Evolutionary conservation across 2,888 invertebrate genomes (phyloP).

Genomic region (Ophion ventricosus): DNA sequence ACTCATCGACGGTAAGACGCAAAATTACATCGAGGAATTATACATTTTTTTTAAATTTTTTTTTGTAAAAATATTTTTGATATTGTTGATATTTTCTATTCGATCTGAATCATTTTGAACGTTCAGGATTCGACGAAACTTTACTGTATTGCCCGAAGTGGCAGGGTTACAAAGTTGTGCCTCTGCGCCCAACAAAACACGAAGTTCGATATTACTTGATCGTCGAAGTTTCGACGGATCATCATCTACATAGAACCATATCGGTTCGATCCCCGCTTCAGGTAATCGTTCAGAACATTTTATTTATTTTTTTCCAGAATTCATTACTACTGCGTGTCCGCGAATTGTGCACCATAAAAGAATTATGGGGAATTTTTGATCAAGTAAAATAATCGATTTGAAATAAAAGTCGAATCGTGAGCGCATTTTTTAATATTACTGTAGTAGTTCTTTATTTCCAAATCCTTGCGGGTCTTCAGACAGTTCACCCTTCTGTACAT

Average conservation of each 20-base stretch:
- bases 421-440: too few relatives aligned
- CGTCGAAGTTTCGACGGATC: conserved; percentile 87
- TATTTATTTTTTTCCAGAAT: neutral
- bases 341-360: too few relatives aligned
- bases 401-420: too few relatives aligned
- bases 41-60: neutral
- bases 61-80: neutral
- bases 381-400: too few relatives aligned
- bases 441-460: too few relatives aligned
- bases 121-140: conserved; percentile 85
- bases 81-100: neutral
- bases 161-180: conserved; percentile 87
- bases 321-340: neutral
- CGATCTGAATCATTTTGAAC: neutral
- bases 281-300: conserved; percentile 83
- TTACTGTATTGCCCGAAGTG: conserved; percentile 88
- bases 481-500: too few relatives aligned
- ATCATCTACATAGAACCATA: conserved; percentile 84
- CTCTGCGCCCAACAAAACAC: conserved; percentile 86
- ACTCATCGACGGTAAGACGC: conserved; percentile 85
- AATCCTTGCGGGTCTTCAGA: too few relatives aligned
- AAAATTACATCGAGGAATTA: neutral
- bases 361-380: too few relatives aligned
- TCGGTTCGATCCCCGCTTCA: conserved; percentile 90
- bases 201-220: conserved; percentile 89